Base-by-base conservation (phyloP, 2,888 invertebrate species). In the Pandemis corylana region DNA sequence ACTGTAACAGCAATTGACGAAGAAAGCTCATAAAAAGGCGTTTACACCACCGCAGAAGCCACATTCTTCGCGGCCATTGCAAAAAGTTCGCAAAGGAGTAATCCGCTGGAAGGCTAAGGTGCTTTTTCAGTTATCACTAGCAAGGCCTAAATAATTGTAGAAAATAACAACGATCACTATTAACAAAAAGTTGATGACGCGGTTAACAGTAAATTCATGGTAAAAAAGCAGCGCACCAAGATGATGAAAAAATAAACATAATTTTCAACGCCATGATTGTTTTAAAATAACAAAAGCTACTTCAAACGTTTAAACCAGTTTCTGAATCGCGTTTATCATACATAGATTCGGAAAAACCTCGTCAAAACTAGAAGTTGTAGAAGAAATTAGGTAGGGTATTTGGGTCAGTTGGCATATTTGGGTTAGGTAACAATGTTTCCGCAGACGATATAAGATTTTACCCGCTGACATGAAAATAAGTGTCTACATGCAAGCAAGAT, bases 11-110 rank as follows among this genome's bases (percentile, higher is more conserved):
- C 28, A 42, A 82, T 83, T 83, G 83, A 83, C 79, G 81, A 87
- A 85, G 85, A 87, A 87, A 87, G 85, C 82, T 81, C 70, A 82
- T 80, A 88, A 88, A 88, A 87, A 88, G 78, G 78, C 82, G 82
- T 84, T 85, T 83, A 84, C 80, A 79, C 80, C 81, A 83, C 85
- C 82, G 81, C 83, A 82, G 80, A 81, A 77, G 82, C 85, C 84
- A 77, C 85, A 85, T 86, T 89, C 85, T 87, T 82, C 86, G 79
- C 83, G 76, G 78, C 76, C 28, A 77, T 75, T 76, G 75, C 76
- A 77, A 80, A 85, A 86, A 82, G 49, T 46, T 56, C 56, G 62
- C 61, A 46, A 62, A 76, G 15, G 53, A 68, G 53, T 62, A 75
- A 70, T 53, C 49, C 20, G 6, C 44, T 41, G 28, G 51, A 64